Percentiles rank a stretch among this genome's conserved stretches.
Conservation (phyloP, 2,113 vertebrate species). For the Bufo gargarizans region DNA sequence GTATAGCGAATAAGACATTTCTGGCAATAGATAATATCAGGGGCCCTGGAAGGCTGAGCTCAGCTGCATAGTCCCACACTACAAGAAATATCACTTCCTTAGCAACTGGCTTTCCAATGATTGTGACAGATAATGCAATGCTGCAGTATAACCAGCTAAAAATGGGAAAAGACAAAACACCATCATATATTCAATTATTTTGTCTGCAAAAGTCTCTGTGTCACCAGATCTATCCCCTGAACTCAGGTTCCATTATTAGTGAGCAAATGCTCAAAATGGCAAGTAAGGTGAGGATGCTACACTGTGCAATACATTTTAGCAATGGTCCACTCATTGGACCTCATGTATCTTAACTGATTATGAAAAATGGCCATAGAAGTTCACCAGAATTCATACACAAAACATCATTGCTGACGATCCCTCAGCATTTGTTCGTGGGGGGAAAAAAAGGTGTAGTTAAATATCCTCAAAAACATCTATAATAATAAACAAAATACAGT, state of each 20-base stretch:
- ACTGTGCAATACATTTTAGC: no score
- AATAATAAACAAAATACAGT: no score
- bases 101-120: neutral
- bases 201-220: no score
- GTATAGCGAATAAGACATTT: neutral
- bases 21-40: neutral
- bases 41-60: neutral
- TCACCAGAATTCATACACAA: neutral
- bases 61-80: neutral
- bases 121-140: neutral
- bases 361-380: neutral
- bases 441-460: conserved; percentile 50
- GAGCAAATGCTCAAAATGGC: no score
- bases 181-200: neutral
- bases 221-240: no score
- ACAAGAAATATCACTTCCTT: neutral
- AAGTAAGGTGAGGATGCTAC: no score
- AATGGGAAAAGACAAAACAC: neutral
- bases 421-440: neutral
- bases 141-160: neutral
- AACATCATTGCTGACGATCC: neutral
- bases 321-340: neutral
- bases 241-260: no score
- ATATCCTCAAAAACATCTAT: conserved; percentile 52
- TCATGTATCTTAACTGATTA: neutral